These are phyloP conservation scores for Athene cunicularia DNA, from an alignment of 2,113 vertebrate species.

Conservation along the genomic window DNA sequence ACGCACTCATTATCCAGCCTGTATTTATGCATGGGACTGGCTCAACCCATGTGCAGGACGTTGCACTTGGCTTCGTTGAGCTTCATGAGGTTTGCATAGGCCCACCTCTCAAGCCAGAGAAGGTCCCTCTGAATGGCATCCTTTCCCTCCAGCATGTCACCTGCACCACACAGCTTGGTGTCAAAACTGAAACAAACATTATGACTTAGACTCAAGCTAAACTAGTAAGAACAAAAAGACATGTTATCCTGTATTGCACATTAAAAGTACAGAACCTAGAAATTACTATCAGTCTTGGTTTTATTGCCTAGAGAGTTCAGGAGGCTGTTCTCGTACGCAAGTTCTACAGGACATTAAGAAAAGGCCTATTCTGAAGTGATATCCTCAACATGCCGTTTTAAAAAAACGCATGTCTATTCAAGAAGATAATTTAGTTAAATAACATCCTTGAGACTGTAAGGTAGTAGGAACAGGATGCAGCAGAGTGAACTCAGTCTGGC, in stretches of 20 bases:
- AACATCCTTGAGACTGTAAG: background rate
- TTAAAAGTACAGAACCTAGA: background rate
- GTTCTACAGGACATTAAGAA: background rate
- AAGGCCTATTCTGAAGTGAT: background rate
- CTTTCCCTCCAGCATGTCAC: too few species aligned
- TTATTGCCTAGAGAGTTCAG: background rate
- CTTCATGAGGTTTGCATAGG: too few species aligned
- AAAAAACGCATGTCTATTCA: background rate
- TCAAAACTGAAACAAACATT: background rate
- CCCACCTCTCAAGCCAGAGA: too few species aligned
- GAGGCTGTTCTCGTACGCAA: background rate
- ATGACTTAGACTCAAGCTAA: background rate
- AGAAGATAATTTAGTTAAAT: background rate
- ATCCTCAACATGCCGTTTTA: background rate
- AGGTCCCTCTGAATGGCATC: too few species aligned
- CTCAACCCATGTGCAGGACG: too few species aligned
- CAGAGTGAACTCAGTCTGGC: background rate
- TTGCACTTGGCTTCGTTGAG: too few species aligned
- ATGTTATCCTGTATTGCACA: background rate
- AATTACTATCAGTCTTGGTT: background rate
- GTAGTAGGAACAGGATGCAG: background rate
- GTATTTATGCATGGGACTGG: too few species aligned
- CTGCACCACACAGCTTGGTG: too few species aligned
- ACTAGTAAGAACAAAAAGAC: background rate
- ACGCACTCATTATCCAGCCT: too few species aligned